A percentile compares a stretch with the other conserved stretches of the same genome.
These are phyloP conservation scores for Cerastis leucographa DNA, from an alignment of 2,888 invertebrate species.

Conservation along the genomic window DNA sequence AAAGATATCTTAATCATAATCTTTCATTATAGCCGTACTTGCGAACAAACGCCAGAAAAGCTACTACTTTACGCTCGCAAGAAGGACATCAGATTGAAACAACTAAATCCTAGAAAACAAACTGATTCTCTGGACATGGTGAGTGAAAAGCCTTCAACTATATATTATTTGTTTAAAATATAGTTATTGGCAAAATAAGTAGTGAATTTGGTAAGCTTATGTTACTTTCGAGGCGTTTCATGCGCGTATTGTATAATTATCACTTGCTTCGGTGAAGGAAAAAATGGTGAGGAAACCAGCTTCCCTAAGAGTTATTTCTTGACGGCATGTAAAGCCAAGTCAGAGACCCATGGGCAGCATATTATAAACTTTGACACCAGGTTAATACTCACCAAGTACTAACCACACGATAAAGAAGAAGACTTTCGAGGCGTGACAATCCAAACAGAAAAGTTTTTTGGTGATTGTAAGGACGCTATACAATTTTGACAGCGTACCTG, in stretches of 20 bases:
- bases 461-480: neutral
- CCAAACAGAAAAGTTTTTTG: neutral
- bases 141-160: conserved; percentile 47
- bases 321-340: no score
- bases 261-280: no score
- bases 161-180: neutral
- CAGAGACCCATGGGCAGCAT: no score
- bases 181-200: neutral
- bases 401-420: no score
- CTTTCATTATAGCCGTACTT: conserved; percentile 90
- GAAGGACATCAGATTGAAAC: conserved; percentile 95
- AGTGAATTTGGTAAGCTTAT: neutral
- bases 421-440: neutral
- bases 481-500: neutral
- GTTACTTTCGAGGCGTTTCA: neutral
- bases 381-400: no score
- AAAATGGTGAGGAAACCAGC: no score
- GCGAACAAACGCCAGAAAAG: conserved; percentile 94
- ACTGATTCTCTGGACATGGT: conserved; percentile 92
- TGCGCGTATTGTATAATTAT: no score
- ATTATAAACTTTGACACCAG: no score
- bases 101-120: conserved; percentile 92
- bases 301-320: no score
- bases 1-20: neutral
- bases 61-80: conserved; percentile 95